Evolutionary conservation across 1,140 invertebrate species (phyloP), one percentile per base, ranked within the genome.

Genomic region (Drosophila miranda): DNA sequence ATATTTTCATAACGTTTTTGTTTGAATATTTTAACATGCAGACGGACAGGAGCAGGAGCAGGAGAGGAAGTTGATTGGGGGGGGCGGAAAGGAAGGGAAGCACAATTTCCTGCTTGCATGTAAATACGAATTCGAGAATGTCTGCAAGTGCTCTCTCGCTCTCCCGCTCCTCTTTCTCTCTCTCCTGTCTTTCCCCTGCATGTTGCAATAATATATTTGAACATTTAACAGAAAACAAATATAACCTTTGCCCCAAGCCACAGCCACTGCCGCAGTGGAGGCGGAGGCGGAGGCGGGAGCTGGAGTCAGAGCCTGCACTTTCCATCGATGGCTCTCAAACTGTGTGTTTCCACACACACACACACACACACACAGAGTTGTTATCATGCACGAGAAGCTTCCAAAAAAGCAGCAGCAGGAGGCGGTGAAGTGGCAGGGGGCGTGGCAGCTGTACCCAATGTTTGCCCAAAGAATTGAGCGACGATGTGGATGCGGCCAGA

Each of bases 191-290:
- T n/a, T 52, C 59, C 69, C 62, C 59, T 56, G 68, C 71, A 67
- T 64, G 68, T 75, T 86, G 86, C 78, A 77, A 89, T 89, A 89
- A 89, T 79, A 89, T 89, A 84, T 82, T 86, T 83, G 81, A 89
- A 82, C 81, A 89, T 82, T 89, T 86, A 89, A 86, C 81, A 86
- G 83, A 89, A 77, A 89, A 77, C 86, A 89, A 89, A 89, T 79
- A 89, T 81, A 86, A 89, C 86, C 86, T 89, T 87, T 86, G 81
- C 78, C 86, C 57, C 26, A 30, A 26, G 62, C 64, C 50, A 19
- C 34, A 44, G 14, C 28, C 50, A 52, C 34, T 34, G 30, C 30
- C 30, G 30, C 30, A 34, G 30, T 23, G 23, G 23, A 5, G 23
- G 23, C 23, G 4, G 23, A 23, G 23, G 23, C 23, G 23, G 3